A percentile compares a stretch with the other conserved stretches of the same genome.
Evolutionary conservation across 2,113 vertebrate genomes (phyloP).

Genomic region (Rhynchopsitta pachyrhyncha): DNA sequence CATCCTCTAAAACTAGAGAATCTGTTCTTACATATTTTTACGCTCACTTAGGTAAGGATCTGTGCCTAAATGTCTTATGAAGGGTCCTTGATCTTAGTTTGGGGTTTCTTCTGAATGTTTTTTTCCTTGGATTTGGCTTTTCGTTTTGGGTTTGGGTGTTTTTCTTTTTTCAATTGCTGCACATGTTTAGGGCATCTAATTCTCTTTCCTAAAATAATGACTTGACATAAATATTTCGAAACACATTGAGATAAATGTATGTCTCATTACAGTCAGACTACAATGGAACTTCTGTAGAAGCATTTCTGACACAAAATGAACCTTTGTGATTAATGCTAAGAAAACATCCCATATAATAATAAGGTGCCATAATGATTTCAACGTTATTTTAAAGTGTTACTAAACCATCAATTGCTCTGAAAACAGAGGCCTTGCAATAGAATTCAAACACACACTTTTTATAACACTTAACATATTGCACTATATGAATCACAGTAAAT

Average conservation of each 20-base stretch:
- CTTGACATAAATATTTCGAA: conserved; percentile 54
- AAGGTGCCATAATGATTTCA: conserved; percentile 61
- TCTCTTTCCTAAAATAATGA: not conserved
- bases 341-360: conserved; percentile 52
- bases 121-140: not conserved
- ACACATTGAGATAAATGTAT: conserved; percentile 47
- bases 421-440: conserved; percentile 53
- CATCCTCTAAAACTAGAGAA: not conserved
- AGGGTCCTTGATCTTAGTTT: not conserved
- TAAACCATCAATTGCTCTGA: conserved; percentile 69
- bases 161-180: not conserved
- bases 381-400: conserved; percentile 71
- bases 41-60: not conserved
- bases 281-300: conserved; percentile 51
- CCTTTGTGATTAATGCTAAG: conserved; percentile 64
- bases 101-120: not conserved
- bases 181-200: not conserved
- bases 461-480: conserved; percentile 65
- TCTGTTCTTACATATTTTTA: not conserved
- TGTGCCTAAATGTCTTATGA: not conserved
- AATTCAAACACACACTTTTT: conserved; percentile 57
- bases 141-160: not conserved
- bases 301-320: conserved; percentile 49
- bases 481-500: conserved; percentile 61
- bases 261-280: conserved; percentile 62